Evolutionary conservation across 2,888 invertebrate species (phyloP).

Genomic region (Drosophila helvetica): DNA sequence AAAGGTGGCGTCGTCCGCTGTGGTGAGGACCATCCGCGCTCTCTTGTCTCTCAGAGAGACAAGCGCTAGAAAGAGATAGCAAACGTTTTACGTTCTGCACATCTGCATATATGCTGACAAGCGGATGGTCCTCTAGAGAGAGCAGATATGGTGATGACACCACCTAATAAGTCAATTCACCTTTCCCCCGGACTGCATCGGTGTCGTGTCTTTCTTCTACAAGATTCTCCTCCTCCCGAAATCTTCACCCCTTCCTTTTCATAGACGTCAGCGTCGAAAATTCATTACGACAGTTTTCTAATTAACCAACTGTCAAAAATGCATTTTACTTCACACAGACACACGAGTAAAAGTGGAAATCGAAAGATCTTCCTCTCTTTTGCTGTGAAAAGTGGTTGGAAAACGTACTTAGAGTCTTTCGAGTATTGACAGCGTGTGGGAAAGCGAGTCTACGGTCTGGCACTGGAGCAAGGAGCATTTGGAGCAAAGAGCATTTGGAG

Average conservation of each 20-base stretch:
- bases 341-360: constrained; percentile 43
- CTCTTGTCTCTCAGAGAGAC: too few relatives aligned
- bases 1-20: too few relatives aligned
- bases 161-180: too few relatives aligned
- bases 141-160: too few relatives aligned
- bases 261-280: constrained; percentile 37
- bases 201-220: background rate
- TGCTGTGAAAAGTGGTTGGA: constrained; percentile 32
- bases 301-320: constrained; percentile 53
- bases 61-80: too few relatives aligned
- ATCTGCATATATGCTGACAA: too few relatives aligned
- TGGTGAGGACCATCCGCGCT: too few relatives aligned
- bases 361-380: constrained; percentile 26
- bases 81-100: too few relatives aligned
- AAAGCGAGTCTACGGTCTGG: constrained; percentile 21
- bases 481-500: constrained; percentile 10
- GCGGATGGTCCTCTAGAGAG: too few relatives aligned
- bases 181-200: too few relatives aligned
- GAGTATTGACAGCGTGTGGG: constrained; percentile 48
- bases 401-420: constrained; percentile 8
- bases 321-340: constrained; percentile 15
- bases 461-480: constrained; percentile 17
- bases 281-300: constrained; percentile 53
- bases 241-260: constrained; percentile 7
- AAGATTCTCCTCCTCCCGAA: background rate